Evolutionary conservation across 2,113 vertebrate genomes (phyloP), one percentile per base, ranked within the genome.

Genomic region (Ellobius talpinus): DNA sequence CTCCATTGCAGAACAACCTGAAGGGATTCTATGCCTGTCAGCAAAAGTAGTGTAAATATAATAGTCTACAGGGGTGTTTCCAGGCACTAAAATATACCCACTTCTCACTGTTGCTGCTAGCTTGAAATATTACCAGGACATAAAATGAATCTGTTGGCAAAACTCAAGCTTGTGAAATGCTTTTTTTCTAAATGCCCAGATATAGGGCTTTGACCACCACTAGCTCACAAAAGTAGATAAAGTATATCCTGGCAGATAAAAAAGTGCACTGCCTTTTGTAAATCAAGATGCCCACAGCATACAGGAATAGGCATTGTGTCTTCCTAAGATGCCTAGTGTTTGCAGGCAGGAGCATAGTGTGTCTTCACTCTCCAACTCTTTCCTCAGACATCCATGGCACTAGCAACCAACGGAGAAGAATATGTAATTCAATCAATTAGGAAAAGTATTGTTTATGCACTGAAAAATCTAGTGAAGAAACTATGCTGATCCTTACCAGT

Each of bases 121-220:
- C 36, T n/a, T 90, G 92, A 96, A 95, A 97, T 93, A 92, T 90
- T 86, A 70, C 79, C 70, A 11, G 92, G 74, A 96, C 72, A 95
- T 93, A 96, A 95, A 97, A 85, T 90, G 94, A 96, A 92, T 90
- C 89, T 95, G 81, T 68, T 81, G 45, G 70, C 82, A 95, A 96
- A 96, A 92, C 45, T 86, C 88, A 97, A 89, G 76, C 92, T 94
- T 95, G 58, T 70, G 87, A 86, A 93, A 78, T 90, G 70, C 90
- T 86, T 95, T 97, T 95, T 97, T 86, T 84, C 61, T 23, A 17
- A 94, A 93, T 87, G 36, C 5, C 50, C 76, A 58, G 77, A 87
- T 94, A 96, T 94, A 79, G 82, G 50, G 50, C 58, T 97, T 82
- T 89, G 90, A 89, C 82, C 82, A 94, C 16, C 31, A 68, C 33